phyloP scores from a whole-genome alignment of 2,888 invertebrate genomes.

The Limnephilus rhombicus region DNA sequence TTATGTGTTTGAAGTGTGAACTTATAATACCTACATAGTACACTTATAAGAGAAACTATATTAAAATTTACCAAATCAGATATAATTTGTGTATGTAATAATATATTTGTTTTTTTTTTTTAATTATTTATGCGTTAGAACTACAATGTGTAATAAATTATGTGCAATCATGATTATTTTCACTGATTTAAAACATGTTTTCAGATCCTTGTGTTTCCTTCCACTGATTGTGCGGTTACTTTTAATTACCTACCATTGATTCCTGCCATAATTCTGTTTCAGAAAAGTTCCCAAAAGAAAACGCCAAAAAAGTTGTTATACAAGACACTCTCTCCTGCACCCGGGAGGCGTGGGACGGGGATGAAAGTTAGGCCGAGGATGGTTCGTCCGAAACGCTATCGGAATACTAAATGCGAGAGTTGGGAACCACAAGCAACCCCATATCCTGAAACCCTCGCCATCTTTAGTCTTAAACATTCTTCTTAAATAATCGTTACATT shows the following conservation, averaged over 20 bases:
- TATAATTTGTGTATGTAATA: too few relatives aligned
- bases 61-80: too few relatives aligned
- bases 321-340: constrained; percentile 38
- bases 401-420: constrained; percentile 54
- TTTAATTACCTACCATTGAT: not conserved
- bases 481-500: constrained; percentile 36
- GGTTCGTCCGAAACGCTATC: constrained; percentile 52
- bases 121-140: too few relatives aligned
- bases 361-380: constrained; percentile 13
- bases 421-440: constrained; percentile 12
- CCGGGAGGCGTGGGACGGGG: not conserved
- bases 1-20: too few relatives aligned
- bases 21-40: too few relatives aligned
- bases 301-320: constrained; percentile 34
- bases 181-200: too few relatives aligned
- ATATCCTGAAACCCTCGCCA: constrained; percentile 9
- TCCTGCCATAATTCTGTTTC: not conserved
- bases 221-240: not conserved
- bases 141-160: too few relatives aligned
- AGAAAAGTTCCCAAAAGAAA: constrained; percentile 28
- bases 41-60: too few relatives aligned
- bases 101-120: too few relatives aligned
- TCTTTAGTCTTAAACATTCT: constrained; percentile 23
- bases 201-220: too few relatives aligned
- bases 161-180: too few relatives aligned